Conservation (phyloP, 2,113 vertebrate genomes). For the Mohoua ochrocephala region DNA sequence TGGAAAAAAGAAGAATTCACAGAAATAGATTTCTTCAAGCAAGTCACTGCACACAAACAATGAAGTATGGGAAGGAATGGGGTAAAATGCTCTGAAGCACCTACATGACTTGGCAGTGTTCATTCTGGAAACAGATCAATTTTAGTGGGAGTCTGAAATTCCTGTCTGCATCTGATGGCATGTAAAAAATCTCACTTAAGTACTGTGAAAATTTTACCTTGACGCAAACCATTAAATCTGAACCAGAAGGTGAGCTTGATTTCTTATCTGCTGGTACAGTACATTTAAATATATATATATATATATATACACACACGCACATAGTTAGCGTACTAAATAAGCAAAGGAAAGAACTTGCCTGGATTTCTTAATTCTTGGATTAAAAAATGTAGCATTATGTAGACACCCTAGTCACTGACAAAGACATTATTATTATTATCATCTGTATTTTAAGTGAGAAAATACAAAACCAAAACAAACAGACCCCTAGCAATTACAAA, state of each 20-base stretch:
- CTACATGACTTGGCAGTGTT: neutral
- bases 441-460: neutral
- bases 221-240: neutral
- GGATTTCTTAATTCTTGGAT: neutral
- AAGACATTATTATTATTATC: neutral
- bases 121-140: neutral
- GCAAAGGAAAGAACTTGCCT: neutral
- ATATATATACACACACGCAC: too few relatives aligned
- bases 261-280: neutral
- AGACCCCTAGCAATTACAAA: neutral
- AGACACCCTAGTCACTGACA: neutral
- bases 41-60: neutral
- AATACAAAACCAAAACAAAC: neutral
- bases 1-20: neutral
- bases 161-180: neutral
- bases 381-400: neutral
- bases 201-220: neutral
- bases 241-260: neutral
- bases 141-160: conserved; percentile 17
- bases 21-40: neutral
- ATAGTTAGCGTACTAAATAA: neutral
- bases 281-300: neutral
- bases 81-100: neutral
- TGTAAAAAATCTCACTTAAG: neutral
- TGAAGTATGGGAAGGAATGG: neutral